Percentiles rank a stretch among this genome's conserved stretches.
Evolutionary conservation across 1,140 invertebrate genomes (phyloP).

Genomic region (Formica selysi): DNA sequence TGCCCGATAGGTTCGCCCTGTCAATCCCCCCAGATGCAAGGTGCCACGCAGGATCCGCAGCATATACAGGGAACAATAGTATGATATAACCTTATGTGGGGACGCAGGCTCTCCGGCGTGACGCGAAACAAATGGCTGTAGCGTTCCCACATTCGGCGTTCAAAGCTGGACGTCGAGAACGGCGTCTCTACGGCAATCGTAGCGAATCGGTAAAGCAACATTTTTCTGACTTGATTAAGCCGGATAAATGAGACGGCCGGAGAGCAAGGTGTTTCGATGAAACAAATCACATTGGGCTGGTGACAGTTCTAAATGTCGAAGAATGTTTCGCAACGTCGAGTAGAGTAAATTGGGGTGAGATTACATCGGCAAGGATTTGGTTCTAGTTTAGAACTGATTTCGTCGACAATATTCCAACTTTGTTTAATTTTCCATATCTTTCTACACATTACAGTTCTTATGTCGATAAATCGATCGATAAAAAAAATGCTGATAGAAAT

Average conservation of each 20-base stretch:
- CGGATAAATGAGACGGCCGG: slow-evolving; percentile 58
- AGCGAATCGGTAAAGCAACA: neutral
- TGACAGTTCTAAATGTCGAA: neutral
- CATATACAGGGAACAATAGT: slow-evolving; percentile 95
- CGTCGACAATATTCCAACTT: too few species aligned
- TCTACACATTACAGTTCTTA: neutral
- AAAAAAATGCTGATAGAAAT: neutral
- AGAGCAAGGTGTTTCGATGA: slow-evolving; percentile 66
- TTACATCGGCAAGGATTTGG: neutral
- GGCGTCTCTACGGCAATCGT: neutral
- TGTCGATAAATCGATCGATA: neutral
- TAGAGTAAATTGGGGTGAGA: neutral
- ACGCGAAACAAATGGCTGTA: slow-evolving; percentile 90
- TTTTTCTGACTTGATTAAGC: slow-evolving; percentile 45
- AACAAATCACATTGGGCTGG: neutral
- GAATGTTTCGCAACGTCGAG: neutral
- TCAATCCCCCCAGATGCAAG: slow-evolving; percentile 77
- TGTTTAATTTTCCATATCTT: neutral
- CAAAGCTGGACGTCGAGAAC: slow-evolving; percentile 22
- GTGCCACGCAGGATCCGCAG: slow-evolving; percentile 89
- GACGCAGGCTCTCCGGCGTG: slow-evolving; percentile 91
- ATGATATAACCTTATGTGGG: slow-evolving; percentile 97
- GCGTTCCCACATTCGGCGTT: slow-evolving; percentile 83
- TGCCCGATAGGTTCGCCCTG: slow-evolving; percentile 73
- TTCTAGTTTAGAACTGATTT: neutral